phyloP scores from a whole-genome alignment of 2,888 invertebrate species.

The Drosophila koepferae region DNA sequence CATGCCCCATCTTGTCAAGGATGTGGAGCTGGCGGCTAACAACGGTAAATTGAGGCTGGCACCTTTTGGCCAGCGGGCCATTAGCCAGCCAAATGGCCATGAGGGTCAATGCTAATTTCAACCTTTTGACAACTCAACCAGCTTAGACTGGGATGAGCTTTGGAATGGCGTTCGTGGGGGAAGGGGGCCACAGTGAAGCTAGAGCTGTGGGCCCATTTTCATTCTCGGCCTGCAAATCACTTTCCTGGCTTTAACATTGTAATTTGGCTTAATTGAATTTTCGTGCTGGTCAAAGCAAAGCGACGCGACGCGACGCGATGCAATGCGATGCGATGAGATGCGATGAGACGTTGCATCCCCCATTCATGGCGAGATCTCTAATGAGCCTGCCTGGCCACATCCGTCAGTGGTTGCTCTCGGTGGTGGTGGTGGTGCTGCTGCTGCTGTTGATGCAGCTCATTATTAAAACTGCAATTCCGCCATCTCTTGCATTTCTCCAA shows the following conservation, averaged over 20 bases:
- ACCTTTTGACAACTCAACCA: conserved; percentile 77
- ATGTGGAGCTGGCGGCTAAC: conserved; percentile 43
- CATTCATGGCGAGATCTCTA: conserved; percentile 36
- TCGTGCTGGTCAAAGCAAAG: conserved; percentile 70
- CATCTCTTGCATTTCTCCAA: conserved; percentile 44
- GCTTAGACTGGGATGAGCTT: conserved; percentile 19
- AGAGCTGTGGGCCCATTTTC: conserved; percentile 38
- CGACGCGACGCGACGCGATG: conserved; percentile 24
- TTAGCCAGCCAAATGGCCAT: conserved; percentile 50
- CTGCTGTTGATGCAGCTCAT: conserved; percentile 14
- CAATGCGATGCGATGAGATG: conserved; percentile 3
- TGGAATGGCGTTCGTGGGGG: conserved; percentile 23
- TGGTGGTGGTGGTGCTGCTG: neutral
- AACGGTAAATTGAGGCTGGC: conserved; percentile 65
- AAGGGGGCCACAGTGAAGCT: neutral
- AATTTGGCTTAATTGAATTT: conserved; percentile 78
- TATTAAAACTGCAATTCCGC: conserved; percentile 45
- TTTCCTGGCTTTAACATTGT: conserved; percentile 73
- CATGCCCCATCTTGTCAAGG: conserved; percentile 57
- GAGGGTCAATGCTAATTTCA: conserved; percentile 75
- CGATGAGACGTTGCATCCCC: conserved; percentile 30
- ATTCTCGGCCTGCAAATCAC: conserved; percentile 59
- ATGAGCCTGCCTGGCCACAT: conserved; percentile 49
- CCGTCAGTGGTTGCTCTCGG: conserved; percentile 35
- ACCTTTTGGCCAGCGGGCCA: conserved; percentile 41